A percentile compares a stretch with the other conserved stretches of the same genome.
Conservation (phyloP, 2,888 invertebrate species). For the Thyatira batis region DNA sequence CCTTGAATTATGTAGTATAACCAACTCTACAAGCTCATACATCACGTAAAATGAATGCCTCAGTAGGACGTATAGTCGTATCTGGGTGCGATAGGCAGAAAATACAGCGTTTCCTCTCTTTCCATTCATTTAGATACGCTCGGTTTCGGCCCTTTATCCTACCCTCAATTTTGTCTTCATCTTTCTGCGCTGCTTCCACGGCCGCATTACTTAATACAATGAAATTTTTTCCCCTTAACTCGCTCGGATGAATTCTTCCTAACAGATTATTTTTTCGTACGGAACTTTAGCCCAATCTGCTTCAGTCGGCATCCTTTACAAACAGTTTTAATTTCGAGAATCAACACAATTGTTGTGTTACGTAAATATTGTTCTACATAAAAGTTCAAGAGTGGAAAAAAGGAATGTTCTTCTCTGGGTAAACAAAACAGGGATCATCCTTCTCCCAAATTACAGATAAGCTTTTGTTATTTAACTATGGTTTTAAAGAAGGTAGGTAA, state of each 20-base stretch:
- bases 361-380: slow-evolving; percentile 2
- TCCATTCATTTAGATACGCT: slow-evolving; percentile 59
- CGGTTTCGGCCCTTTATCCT: slow-evolving; percentile 50
- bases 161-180: slow-evolving; percentile 57
- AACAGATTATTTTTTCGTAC: slow-evolving; percentile 33
- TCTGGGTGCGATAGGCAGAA: slow-evolving; percentile 51
- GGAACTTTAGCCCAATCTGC: slow-evolving; percentile 35
- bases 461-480: background rate
- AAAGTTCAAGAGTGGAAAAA: slow-evolving; percentile 1
- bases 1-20: background rate
- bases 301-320: slow-evolving; percentile 33
- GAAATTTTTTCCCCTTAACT: slow-evolving; percentile 43
- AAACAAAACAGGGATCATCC: background rate
- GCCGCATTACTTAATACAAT: slow-evolving; percentile 62
- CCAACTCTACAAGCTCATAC: slow-evolving; percentile 34
- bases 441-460: background rate
- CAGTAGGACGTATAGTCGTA: slow-evolving; percentile 43
- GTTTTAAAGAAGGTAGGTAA: background rate
- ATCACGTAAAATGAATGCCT: slow-evolving; percentile 54
- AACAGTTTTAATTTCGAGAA: slow-evolving; percentile 34
- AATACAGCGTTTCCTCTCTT: slow-evolving; percentile 48
- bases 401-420: background rate
- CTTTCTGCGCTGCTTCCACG: slow-evolving; percentile 41
- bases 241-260: slow-evolving; percentile 32
- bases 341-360: slow-evolving; percentile 13